Conservation (phyloP, 2,888 invertebrate species). For the Trilocha varians region DNA sequence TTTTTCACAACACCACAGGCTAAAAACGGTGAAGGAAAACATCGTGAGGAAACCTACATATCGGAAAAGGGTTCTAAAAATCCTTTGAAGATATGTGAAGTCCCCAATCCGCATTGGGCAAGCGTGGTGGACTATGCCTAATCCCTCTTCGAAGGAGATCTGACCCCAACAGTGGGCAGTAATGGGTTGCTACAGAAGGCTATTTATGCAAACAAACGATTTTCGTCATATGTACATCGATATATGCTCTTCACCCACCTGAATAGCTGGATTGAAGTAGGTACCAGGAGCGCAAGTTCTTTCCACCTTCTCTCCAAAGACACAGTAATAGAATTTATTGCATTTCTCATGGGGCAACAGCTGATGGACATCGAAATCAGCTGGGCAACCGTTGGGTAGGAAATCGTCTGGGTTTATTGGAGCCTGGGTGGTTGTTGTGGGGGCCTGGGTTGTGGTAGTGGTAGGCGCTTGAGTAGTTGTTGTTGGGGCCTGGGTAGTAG, state of each 20-base stretch:
- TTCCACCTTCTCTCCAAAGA: slow-evolving; percentile 24
- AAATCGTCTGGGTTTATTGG: slow-evolving; percentile 3
- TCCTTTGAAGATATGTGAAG: too few species aligned
- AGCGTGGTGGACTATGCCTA: too few species aligned
- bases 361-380: slow-evolving; percentile 20
- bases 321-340: slow-evolving; percentile 36
- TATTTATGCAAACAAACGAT: too few species aligned
- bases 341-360: slow-evolving; percentile 39
- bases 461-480: slow-evolving; percentile 7
- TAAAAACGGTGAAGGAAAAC: too few species aligned
- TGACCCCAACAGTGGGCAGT: too few species aligned
- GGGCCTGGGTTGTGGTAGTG: slow-evolving; percentile 5
- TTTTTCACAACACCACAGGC: too few species aligned
- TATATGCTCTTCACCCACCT: slow-evolving; percentile 21
- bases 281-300: slow-evolving; percentile 24
- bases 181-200: too few species aligned
- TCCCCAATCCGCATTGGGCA: too few species aligned
- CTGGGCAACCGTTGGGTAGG: slow-evolving; percentile 34
- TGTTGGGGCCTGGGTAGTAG: slow-evolving; percentile 5
- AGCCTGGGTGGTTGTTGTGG: slow-evolving; percentile 8
- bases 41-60: too few species aligned
- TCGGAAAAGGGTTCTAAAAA: too few species aligned
- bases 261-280: slow-evolving; percentile 31
- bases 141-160: too few species aligned
- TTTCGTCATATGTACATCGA: too few species aligned